Conservation (phyloP, 2,113 vertebrate species). For the Mohoua ochrocephala region DNA sequence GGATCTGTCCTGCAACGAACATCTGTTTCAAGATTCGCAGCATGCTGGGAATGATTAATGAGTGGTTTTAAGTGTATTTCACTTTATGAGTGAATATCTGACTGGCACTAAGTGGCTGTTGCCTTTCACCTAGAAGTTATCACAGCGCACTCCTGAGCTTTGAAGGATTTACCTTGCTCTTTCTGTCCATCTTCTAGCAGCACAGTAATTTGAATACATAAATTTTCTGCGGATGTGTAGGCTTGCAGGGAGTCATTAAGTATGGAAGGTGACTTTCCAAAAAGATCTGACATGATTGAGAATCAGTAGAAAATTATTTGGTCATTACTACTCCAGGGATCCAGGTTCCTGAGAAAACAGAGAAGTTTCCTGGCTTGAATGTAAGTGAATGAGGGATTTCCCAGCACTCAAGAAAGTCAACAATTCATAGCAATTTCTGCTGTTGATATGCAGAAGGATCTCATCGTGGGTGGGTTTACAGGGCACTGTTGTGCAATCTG, state of each 20-base stretch:
- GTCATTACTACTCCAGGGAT: background rate
- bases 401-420: background rate
- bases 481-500: background rate
- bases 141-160: background rate
- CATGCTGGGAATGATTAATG: conserved; percentile 38
- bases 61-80: conserved; percentile 8
- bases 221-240: background rate
- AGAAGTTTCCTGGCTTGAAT: background rate
- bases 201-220: background rate
- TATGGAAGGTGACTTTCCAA: background rate
- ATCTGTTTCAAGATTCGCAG: conserved; percentile 11
- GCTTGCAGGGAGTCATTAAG: background rate
- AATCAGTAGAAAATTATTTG: background rate
- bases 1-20: conserved; percentile 10
- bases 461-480: background rate
- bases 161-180: background rate
- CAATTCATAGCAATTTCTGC: background rate
- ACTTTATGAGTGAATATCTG: background rate
- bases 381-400: background rate
- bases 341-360: background rate
- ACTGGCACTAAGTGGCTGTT: background rate
- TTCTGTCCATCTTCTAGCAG: background rate
- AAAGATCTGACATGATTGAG: background rate
- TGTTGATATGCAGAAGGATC: too few relatives aligned
- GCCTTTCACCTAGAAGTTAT: background rate